Evolutionary conservation across 2,888 invertebrate genomes (phyloP), one percentile per base, ranked within the genome.

Genomic region (Glaucopsyche alexis): DNA sequence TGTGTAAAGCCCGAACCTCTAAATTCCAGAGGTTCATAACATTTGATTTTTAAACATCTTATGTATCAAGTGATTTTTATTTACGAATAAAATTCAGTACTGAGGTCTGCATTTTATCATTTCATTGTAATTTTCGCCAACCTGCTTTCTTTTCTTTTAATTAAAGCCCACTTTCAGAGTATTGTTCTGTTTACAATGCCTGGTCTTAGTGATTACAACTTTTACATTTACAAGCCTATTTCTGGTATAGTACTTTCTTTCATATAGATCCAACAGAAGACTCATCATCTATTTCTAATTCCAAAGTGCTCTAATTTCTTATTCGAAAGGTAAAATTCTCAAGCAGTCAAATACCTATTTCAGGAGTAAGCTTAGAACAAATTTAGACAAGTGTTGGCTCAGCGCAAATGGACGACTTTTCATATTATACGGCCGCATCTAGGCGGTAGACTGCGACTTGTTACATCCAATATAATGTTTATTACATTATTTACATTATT

Each of bases 151-250:
- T 52, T 52, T 55, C 19, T 55, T 55, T 55, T 55, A 55, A 55
- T 55, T 55, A 55, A 19, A 19, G 19, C 55, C 42, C 42, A 42
- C 42, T 19, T 16, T 19, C 16, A 55, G 19, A 55, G 55, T 55
- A 55, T 55, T 55, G 55, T 55, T 55, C 55, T 55, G 55, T 19
- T 16, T 19, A 19, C 55, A 55, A 19, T 55, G n/a, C n/a, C n/a
- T n/a, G 19, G 19, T 19, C 52, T 52, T 16, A 52, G 52, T 16
- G 52, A 16, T 52, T 19, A 55, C 19, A 55, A 5, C 55, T 55
- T 19, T 55, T 55, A 19, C 55, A 55, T 55, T 55, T 55, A 19
- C 5, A 55, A 55, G 52, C 16, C 52, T 52, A 52, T 52, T 55
- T 55, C 19, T 19, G 19, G 19, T 55, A 11, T 55, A 19, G 19